These are phyloP conservation scores for Bombus ignitus DNA, from an alignment of 1,140 invertebrate genomes.

Conservation along the genomic window DNA sequence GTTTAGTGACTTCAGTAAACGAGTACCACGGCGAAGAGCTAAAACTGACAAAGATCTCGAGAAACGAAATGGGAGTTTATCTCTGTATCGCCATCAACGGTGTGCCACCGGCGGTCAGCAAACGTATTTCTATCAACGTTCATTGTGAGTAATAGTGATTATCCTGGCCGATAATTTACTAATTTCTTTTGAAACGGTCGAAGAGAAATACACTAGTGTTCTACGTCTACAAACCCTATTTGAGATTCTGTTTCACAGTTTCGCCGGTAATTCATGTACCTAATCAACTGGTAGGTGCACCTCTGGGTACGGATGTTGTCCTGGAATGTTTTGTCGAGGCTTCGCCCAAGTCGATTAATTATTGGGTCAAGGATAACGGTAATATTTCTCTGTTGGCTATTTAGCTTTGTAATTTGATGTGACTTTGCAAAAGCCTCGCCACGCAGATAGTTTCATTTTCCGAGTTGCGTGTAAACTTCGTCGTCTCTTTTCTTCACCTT, in stretches of 20 bases:
- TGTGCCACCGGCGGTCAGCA: conserved; percentile 91
- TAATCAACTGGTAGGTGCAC: conserved; percentile 94
- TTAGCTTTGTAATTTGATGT: not conserved
- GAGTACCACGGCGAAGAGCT: conserved; percentile 87
- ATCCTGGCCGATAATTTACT: not conserved
- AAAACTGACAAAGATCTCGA: conserved; percentile 90
- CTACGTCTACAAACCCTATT: conserved; percentile 27
- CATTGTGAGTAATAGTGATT: conserved; percentile 89
- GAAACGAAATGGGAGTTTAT: conserved; percentile 95
- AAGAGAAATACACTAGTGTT: not conserved
- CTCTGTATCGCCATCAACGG: conserved; percentile 93
- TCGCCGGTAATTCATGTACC: conserved; percentile 94
- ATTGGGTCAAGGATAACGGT: conserved; percentile 92
- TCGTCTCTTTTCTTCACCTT: not conserved
- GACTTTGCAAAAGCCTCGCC: not conserved
- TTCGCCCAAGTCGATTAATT: conserved; percentile 94
- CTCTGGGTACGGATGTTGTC: conserved; percentile 92
- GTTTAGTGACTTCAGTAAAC: conserved; percentile 49
- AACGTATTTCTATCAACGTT: conserved; percentile 91
- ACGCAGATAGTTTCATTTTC: not conserved
- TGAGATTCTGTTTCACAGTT: conserved; percentile 85
- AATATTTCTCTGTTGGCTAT: conserved; percentile 72
- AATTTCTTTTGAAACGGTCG: conserved; percentile 8
- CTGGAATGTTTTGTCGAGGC: conserved; percentile 95
- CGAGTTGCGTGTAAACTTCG: not conserved